Percentiles rank a stretch among this genome's conserved stretches.
These are phyloP conservation scores for Lytechinus pictus DNA, from an alignment of 35 echinoderm and acorn worm genomes.

Conservation along the genomic window DNA sequence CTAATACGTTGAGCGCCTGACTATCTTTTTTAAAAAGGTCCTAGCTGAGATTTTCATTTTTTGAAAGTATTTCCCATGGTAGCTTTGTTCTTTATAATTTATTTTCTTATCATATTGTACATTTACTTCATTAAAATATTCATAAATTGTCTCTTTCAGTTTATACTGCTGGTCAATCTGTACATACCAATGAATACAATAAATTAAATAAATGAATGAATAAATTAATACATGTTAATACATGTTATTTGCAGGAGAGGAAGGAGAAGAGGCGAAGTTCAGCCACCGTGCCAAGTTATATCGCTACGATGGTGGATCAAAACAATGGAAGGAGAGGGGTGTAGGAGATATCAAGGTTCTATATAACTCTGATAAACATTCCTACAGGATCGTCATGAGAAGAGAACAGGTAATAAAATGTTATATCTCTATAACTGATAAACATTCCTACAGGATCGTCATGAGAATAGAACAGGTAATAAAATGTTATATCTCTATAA, in stretches of 20 bases:
- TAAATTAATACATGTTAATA: too few species aligned
- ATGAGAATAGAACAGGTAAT: slow-evolving; percentile 88
- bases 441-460: slow-evolving; percentile 61
- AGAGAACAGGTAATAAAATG: slow-evolving; percentile 69
- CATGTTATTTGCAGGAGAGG: slow-evolving; percentile 53
- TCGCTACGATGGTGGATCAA: slow-evolving; percentile 65
- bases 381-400: slow-evolving; percentile 83
- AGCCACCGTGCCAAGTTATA: slow-evolving; percentile 85
- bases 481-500: slow-evolving; percentile 44
- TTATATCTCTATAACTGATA: slow-evolving; percentile 53
- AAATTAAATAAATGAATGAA: too few species aligned
- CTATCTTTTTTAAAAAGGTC: too few species aligned
- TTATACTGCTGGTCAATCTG: too few species aligned
- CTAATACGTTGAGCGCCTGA: too few species aligned
- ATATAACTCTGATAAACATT: slow-evolving; percentile 45
- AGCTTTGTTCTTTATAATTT: too few species aligned
- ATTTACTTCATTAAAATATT: too few species aligned
- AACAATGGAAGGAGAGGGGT: slow-evolving; percentile 90
- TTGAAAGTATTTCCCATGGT: too few species aligned
- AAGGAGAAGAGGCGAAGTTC: slow-evolving; percentile 76
- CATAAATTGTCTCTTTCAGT: too few species aligned
- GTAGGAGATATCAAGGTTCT: slow-evolving; percentile 86
- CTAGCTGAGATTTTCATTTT: too few species aligned
- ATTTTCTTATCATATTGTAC: too few species aligned
- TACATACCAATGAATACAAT: too few species aligned